Evolutionary conservation across 2,797 vertebrate species (phyloP).

Genomic region (Otolemur crassicaudatus): DNA sequence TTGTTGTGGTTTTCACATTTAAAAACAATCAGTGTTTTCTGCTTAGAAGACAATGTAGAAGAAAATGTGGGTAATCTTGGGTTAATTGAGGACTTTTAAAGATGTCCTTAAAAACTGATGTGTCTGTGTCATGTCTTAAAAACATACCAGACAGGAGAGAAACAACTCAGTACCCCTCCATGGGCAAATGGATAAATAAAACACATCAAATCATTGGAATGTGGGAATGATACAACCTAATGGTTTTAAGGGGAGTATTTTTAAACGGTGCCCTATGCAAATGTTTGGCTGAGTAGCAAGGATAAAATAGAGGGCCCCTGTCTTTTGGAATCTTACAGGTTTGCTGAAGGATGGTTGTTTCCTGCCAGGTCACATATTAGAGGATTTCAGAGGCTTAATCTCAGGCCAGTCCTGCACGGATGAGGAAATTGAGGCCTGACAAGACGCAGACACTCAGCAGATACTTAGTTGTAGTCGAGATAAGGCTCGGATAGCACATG

Average conservation of each 20-base stretch:
- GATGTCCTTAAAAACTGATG: too few relatives aligned
- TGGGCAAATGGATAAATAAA: neutral
- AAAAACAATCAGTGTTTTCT: neutral
- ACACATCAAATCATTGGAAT: neutral
- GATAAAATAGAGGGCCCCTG: neutral
- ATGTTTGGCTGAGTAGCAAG: neutral
- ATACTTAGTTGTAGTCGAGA: neutral
- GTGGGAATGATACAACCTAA: neutral
- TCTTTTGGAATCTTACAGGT: neutral
- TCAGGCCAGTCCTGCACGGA: neutral
- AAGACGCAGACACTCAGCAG: fast-evolving
- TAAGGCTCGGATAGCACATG: neutral
- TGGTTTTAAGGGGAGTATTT: neutral
- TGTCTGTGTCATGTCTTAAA: too few relatives aligned
- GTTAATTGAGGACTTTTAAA: neutral
- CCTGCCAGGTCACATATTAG: neutral
- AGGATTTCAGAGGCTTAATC: neutral
- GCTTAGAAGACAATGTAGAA: neutral
- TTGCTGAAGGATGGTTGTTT: neutral
- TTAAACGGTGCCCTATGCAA: neutral
- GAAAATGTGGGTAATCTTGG: neutral
- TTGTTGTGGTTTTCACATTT: neutral
- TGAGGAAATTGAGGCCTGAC: neutral
- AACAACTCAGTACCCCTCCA: neutral
- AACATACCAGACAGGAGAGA: neutral